A percentile compares a stretch with the other conserved stretches of the same genome.
Evolutionary conservation across 2,113 vertebrate species (phyloP).

Genomic region (Mormoops blainvillei): DNA sequence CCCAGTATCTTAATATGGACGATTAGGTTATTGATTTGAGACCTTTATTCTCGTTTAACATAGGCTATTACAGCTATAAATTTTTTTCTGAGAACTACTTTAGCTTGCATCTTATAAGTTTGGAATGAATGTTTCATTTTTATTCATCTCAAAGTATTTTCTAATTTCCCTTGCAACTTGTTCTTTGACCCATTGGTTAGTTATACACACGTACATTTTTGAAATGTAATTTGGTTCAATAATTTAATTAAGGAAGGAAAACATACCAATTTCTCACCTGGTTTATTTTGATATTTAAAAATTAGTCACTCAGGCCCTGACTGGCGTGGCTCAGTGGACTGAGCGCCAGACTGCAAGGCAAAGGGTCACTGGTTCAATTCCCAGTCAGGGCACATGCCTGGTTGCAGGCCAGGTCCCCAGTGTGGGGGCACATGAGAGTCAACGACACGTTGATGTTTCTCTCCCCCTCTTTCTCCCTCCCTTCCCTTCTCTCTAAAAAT

Average conservation of each 20-base stretch:
- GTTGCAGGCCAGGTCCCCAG: no score
- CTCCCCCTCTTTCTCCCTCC: no score
- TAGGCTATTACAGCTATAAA: neutral
- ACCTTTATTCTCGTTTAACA: neutral
- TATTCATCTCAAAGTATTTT: neutral
- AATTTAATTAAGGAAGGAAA: neutral
- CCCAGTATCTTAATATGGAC: neutral
- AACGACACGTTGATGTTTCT: no score
- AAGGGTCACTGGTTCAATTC: no score
- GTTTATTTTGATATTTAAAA: neutral
- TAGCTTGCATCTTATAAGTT: neutral
- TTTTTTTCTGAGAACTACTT: neutral
- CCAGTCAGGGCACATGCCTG: no score
- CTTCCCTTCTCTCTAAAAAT: no score
- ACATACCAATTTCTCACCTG: neutral
- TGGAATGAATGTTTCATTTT: neutral
- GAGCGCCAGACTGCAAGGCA: no score
- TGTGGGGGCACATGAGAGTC: no score
- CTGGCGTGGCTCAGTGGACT: no score
- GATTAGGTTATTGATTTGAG: neutral
- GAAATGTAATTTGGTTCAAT: neutral
- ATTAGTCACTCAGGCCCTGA: neutral
- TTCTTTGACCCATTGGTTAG: neutral
- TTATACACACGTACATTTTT: neutral
- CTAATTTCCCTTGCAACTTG: neutral